A percentile compares a stretch with the other conserved stretches of the same genome.
phyloP scores from a whole-genome alignment of 2,888 invertebrate species.

The Dilophus febrilis region DNA sequence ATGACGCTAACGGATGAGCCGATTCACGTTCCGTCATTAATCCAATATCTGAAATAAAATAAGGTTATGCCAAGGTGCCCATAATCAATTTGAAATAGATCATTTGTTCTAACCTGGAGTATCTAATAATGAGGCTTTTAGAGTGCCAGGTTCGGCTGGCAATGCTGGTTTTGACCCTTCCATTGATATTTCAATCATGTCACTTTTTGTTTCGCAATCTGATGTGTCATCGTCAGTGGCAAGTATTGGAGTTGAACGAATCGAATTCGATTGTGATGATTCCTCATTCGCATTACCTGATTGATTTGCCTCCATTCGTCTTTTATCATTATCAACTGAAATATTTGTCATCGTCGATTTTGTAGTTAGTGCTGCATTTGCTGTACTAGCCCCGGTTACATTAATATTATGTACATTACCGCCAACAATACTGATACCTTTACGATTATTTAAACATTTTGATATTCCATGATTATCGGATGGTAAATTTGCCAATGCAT shows the following conservation, averaged over 20 bases:
- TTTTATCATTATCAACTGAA: too few species aligned
- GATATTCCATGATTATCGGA: conserved; percentile 77
- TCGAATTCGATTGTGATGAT: conserved; percentile 17
- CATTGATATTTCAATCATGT: conserved; percentile 49
- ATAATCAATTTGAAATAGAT: neutral
- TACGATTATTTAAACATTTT: conserved; percentile 30
- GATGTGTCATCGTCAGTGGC: conserved; percentile 23
- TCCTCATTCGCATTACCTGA: conserved; percentile 10
- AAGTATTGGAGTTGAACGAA: conserved; percentile 8
- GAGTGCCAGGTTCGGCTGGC: conserved; percentile 80
- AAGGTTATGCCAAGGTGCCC: neutral
- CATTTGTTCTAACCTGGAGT: conserved; percentile 49
- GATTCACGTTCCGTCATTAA: conserved; percentile 92
- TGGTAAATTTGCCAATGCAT: conserved; percentile 91
- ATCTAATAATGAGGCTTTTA: conserved; percentile 77
- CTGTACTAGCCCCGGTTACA: conserved; percentile 14
- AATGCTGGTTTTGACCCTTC: conserved; percentile 69
- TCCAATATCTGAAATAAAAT: conserved; percentile 42
- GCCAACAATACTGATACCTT: conserved; percentile 30
- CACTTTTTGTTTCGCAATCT: conserved; percentile 28
- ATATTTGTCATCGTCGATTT: too few species aligned
- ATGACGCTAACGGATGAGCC: conserved; percentile 49
- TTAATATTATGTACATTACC: conserved; percentile 17
- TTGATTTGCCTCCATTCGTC: too few species aligned
- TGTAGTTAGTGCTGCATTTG: conserved; percentile 13